phyloP scores from a whole-genome alignment of 2,113 vertebrate genomes.

The Cyprinus carpio region DNA sequence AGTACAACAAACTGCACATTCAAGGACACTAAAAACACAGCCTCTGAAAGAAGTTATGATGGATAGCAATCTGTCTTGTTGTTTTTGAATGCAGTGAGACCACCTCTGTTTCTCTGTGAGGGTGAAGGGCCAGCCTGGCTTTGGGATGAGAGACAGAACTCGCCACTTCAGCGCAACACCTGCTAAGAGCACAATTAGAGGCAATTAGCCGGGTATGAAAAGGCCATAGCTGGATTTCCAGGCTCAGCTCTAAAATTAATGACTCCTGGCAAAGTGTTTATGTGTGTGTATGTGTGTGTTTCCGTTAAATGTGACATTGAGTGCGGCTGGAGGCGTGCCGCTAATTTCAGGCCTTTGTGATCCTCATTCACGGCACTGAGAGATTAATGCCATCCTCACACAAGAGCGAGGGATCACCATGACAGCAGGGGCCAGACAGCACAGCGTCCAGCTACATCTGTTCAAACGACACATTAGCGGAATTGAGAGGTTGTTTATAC shows the following conservation, averaged over 20 bases:
- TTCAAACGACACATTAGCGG: slow-evolving; percentile 18
- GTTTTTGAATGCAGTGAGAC: slow-evolving; percentile 11
- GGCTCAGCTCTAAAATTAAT: slow-evolving; percentile 51
- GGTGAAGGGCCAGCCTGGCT: neutral
- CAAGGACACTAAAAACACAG: neutral
- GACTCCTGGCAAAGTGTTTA: slow-evolving; percentile 51
- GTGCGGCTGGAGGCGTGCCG: slow-evolving; percentile 46
- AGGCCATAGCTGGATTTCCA: slow-evolving; percentile 47
- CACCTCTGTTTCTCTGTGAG: neutral
- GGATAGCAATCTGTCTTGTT: neutral
- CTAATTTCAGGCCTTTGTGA: slow-evolving; percentile 60
- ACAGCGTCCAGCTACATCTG: slow-evolving; percentile 37
- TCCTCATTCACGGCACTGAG: slow-evolving; percentile 34
- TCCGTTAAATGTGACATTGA: slow-evolving; percentile 26
- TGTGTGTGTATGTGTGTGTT: slow-evolving; percentile 16
- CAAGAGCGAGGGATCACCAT: slow-evolving; percentile 15
- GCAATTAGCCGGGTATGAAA: slow-evolving; percentile 53
- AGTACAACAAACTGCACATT: neutral
- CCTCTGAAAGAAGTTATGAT: neutral
- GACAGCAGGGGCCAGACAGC: slow-evolving; percentile 9
- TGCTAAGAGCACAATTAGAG: slow-evolving; percentile 50
- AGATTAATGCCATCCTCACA: slow-evolving; percentile 48
- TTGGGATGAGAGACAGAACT: slow-evolving; percentile 21
- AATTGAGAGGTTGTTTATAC: slow-evolving; percentile 1
- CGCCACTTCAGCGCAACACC: slow-evolving; percentile 35